Base-by-base conservation (phyloP, 2,888 invertebrate species). In the Athalia circularis region DNA sequence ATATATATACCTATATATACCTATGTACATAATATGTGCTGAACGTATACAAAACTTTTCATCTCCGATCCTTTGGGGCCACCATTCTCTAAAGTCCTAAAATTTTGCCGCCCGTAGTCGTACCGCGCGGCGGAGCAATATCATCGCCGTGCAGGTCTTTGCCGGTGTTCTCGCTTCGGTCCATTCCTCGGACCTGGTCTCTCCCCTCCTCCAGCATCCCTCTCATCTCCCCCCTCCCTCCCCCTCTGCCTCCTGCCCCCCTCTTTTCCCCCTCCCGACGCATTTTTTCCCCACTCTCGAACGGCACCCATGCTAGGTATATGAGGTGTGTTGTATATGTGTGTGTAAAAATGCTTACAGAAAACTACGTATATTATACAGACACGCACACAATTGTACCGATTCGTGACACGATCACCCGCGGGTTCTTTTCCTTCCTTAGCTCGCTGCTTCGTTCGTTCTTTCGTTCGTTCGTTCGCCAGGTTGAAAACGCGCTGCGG, bases 221-320 rank as follows among this genome's bases (percentile, higher is more conserved):
- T 68, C 77, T 77, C 7, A 62, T 52, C 65, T 57, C 68, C 79
- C 15, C 54, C 48, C 47, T 62, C 65, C 50, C 68, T 11, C 52
- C 65, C 68, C 79, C 76, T 79, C 67, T 80, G 74, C 72, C n/a
- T n/a, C n/a, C n/a, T n/a, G n/a, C n/a, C n/a, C 77, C 78, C 7
- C 52, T 7, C 70, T 57, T 47, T 59, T 48, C 45, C 74, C 72
- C 43, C 76, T 57, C 74, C 57, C 29, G 2, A 29, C 1, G 2
- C 43, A 48, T 59, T 54, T 72, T 67, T 70, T 78, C 61, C 61
- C 64, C 72, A 61, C 78, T 79, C 74, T 57, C 79, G 76, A 61
- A 64, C 54, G 70, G 48, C 9, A n/a, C 70, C 4, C 45, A n/a
- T 47, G 47, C 64, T 61, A 43, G n/a, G n/a, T 9, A 13, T 52